Percentiles rank a stretch among this genome's conserved stretches.
These are phyloP conservation scores for Ophion costatus DNA, from an alignment of 2,888 invertebrate species.

Conservation along the genomic window DNA sequence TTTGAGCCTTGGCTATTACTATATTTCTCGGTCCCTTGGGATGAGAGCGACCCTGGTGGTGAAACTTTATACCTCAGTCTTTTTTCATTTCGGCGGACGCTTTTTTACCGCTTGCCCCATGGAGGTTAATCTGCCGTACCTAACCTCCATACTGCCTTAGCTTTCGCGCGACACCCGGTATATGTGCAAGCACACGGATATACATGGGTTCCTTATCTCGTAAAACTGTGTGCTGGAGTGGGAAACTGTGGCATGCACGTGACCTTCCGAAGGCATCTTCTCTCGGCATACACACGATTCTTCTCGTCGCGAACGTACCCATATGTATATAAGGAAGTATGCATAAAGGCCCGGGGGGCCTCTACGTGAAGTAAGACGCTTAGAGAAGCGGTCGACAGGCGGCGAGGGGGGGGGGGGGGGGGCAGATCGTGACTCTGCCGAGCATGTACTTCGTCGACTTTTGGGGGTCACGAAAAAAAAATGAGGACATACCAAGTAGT, in stretches of 20 bases:
- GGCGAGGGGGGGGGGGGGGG: conserved; percentile 55
- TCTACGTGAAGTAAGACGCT: conserved; percentile 77
- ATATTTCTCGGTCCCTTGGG: too few relatives aligned
- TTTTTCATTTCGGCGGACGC: too few relatives aligned
- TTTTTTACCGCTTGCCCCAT: too few relatives aligned
- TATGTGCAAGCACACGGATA: not conserved
- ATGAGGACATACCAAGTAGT: conserved; percentile 77
- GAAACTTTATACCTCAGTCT: too few relatives aligned
- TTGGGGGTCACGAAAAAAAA: conserved; percentile 73
- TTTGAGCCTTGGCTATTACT: too few relatives aligned
- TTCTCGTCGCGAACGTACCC: conserved; percentile 36
- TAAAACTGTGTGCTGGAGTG: not conserved
- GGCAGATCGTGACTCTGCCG: conserved; percentile 22
- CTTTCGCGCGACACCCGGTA: too few relatives aligned
- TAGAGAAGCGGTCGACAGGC: not conserved
- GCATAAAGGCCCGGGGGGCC: conserved; percentile 46
- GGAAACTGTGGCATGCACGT: conserved; percentile 48
- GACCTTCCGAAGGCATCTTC: conserved; percentile 64
- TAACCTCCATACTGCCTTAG: too few relatives aligned
- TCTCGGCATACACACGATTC: conserved; percentile 25
- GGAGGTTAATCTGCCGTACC: too few relatives aligned
- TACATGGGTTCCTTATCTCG: not conserved
- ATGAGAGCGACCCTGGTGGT: too few relatives aligned
- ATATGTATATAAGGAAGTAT: not conserved
- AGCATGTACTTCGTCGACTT: conserved; percentile 41